Percentiles rank a stretch among this genome's conserved stretches.
Conservation (phyloP, 2,113 vertebrate genomes). For the Oncorhynchus gorbuscha region DNA sequence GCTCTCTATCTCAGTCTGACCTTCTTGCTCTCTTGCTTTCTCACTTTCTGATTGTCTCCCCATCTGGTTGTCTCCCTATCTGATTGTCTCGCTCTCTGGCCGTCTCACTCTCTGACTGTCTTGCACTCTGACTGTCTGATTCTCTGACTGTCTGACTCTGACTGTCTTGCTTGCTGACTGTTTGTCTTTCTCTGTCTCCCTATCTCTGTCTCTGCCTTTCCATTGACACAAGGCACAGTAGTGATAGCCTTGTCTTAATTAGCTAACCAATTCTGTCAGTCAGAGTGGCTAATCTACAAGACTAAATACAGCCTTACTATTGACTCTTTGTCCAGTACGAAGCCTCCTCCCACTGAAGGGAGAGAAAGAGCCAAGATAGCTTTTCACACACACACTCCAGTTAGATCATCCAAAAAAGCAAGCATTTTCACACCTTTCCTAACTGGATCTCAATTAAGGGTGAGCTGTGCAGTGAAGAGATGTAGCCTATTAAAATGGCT, state of each 20-base stretch:
- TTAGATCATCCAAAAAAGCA: slow-evolving; percentile 23
- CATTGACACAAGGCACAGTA: too few species aligned
- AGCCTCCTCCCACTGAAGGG: not conserved
- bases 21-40: not conserved
- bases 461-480: not conserved
- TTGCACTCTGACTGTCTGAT: too few species aligned
- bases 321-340: not conserved
- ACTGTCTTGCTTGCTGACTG: not conserved
- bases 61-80: too few species aligned
- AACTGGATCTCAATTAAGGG: slow-evolving; percentile 45
- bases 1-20: too few species aligned
- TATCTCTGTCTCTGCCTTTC: slow-evolving; percentile 8
- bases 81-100: too few species aligned
- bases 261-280: not conserved
- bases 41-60: too few species aligned
- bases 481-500: slow-evolving; percentile 48
- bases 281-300: not conserved
- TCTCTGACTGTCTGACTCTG: not conserved
- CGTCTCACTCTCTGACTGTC: too few species aligned
- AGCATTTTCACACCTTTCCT: slow-evolving; percentile 29
- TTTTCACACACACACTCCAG: slow-evolving; percentile 11
- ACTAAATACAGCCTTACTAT: slow-evolving; percentile 10
- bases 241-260: slow-evolving; percentile 7
- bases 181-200: not conserved
- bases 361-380: not conserved